Percentiles rank a stretch among this genome's conserved stretches.
phyloP scores from a whole-genome alignment of 2,797 vertebrate species.

The Chaetodon trifasciatus region DNA sequence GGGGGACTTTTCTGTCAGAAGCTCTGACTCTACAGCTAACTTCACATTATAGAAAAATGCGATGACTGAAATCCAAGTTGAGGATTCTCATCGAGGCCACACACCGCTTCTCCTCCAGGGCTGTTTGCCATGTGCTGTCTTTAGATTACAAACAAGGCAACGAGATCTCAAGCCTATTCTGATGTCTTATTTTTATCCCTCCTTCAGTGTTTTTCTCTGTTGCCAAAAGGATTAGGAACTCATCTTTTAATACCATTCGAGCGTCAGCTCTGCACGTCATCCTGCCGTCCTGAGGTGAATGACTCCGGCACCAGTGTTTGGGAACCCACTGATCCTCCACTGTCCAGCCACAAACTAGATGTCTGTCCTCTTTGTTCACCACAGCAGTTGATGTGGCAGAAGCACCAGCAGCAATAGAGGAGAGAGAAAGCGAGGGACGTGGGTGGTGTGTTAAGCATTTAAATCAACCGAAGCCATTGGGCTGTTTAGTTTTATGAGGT shows the following conservation, averaged over 20 bases:
- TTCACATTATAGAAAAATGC: conserved; percentile 10
- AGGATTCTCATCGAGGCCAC: conserved; percentile 39
- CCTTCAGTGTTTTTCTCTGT: conserved; percentile 43
- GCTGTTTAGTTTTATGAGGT: conserved; percentile 66
- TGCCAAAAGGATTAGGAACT: conserved; percentile 75
- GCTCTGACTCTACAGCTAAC: background rate
- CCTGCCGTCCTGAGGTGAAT: conserved; percentile 43
- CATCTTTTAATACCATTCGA: conserved; percentile 67
- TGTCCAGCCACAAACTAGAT: conserved; percentile 33
- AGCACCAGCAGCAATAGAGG: conserved; percentile 14
- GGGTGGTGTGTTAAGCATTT: conserved; percentile 56
- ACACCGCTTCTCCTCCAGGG: conserved; percentile 35
- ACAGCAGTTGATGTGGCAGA: conserved; percentile 36
- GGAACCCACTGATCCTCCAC: conserved; percentile 36
- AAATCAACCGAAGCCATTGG: conserved; percentile 62
- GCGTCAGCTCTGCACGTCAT: conserved; percentile 72
- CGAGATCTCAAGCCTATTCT: conserved; percentile 32
- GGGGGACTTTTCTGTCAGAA: background rate
- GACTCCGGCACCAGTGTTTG: conserved; percentile 50
- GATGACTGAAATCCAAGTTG: conserved; percentile 10
- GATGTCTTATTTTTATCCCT: conserved; percentile 67
- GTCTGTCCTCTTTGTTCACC: conserved; percentile 60
- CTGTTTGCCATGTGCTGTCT: conserved; percentile 36
- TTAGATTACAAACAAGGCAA: conserved; percentile 47
- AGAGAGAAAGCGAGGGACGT: conserved; percentile 9